These are phyloP conservation scores for Esox masquinongy DNA, from an alignment of 2,797 vertebrate species.

Conservation along the genomic window DNA sequence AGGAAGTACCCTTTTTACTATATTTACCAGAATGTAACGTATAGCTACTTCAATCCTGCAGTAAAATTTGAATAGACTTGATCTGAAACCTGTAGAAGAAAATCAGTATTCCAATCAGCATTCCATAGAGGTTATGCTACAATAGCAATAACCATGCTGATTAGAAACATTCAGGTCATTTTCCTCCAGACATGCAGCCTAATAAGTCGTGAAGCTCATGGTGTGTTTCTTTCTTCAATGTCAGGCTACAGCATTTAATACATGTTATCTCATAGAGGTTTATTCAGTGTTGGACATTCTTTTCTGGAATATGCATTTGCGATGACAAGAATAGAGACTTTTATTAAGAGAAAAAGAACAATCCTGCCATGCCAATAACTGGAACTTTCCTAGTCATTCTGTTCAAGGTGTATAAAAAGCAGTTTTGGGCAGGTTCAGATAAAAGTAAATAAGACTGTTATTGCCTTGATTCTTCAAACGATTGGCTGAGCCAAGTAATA, in stretches of 20 bases:
- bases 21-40: neutral
- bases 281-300: conserved; percentile 40
- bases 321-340: conserved; percentile 56
- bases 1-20: neutral
- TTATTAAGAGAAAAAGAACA: conserved; percentile 66
- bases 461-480: conserved; percentile 68
- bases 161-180: too few relatives aligned
- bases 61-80: neutral
- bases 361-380: conserved; percentile 45
- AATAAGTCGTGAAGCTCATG: conserved; percentile 29
- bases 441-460: conserved; percentile 75
- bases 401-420: conserved; percentile 43
- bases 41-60: neutral
- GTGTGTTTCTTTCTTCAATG: conserved; percentile 16
- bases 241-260: conserved; percentile 18
- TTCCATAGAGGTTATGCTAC: neutral
- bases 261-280: conserved; percentile 21
- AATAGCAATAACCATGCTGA: neutral
- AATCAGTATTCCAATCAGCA: neutral
- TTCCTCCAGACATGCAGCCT: neutral
- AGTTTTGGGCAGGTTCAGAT: conserved; percentile 51
- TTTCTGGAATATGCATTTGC: conserved; percentile 54
- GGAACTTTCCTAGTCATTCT: conserved; percentile 35
- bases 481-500: conserved; percentile 69
- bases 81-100: neutral